Conservation (phyloP, 2,113 vertebrate genomes). For the Sprattus sprattus region DNA sequence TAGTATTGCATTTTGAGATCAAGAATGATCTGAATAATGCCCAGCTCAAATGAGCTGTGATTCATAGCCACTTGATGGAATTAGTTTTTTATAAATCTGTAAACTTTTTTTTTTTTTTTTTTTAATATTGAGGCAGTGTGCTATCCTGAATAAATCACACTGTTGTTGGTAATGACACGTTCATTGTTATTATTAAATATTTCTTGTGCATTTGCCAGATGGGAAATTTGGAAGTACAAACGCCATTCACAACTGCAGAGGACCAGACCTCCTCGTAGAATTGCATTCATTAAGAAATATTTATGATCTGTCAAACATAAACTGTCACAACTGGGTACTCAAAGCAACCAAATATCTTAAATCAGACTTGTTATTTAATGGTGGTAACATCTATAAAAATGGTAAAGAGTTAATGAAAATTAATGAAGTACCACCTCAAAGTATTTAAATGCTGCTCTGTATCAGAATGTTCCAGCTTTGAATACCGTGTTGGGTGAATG, state of each 20-base stretch:
- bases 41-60: background rate
- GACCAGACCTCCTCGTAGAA: no score
- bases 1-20: background rate
- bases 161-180: background rate
- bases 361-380: no score
- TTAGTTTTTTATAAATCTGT: background rate
- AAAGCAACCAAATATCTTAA: no score
- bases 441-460: no score
- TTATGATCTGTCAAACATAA: background rate
- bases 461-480: no score
- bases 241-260: background rate
- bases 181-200: background rate
- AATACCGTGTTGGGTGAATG: no score
- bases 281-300: background rate
- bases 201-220: no score
- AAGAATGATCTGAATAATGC: background rate
- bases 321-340: no score
- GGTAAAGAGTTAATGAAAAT: no score
- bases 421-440: no score
- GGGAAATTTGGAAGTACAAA: no score
- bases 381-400: no score
- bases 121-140: slow-evolving; percentile 5
- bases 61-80: background rate
- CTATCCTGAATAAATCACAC: background rate
- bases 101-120: background rate